Conservation (phyloP, 2,888 invertebrate species). For the Dolomedes plantarius region DNA sequence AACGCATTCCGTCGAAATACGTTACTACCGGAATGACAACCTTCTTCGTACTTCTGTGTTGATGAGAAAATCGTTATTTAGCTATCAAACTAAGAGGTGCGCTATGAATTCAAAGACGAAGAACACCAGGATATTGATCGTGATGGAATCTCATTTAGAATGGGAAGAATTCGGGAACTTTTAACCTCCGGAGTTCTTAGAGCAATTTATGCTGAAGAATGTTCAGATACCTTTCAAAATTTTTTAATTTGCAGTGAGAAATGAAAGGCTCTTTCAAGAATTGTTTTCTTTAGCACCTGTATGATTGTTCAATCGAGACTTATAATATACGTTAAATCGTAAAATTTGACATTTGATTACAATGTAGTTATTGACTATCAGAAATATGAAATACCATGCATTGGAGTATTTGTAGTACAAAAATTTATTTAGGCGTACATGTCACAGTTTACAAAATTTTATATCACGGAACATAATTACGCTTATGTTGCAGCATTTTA, state of each 20-base stretch:
- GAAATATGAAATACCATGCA: too few species aligned
- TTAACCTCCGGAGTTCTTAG: neutral
- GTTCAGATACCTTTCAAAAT: neutral
- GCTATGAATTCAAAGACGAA: neutral
- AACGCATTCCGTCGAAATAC: too few species aligned
- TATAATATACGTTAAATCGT: too few species aligned
- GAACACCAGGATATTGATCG: neutral
- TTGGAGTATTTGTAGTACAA: too few species aligned
- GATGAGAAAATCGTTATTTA: conserved; percentile 3
- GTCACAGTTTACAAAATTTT: too few species aligned
- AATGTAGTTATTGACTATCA: too few species aligned
- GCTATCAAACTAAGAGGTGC: neutral
- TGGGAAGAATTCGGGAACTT: neutral
- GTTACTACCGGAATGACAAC: too few species aligned
- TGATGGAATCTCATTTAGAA: neutral
- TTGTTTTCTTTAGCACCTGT: neutral
- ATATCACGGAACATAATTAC: too few species aligned
- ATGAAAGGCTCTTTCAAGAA: neutral
- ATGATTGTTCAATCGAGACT: too few species aligned
- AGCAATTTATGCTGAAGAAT: neutral
- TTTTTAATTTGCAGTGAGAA: neutral
- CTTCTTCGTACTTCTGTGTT: neutral
- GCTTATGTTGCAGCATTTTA: too few species aligned
- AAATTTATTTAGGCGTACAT: too few species aligned
- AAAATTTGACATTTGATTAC: too few species aligned